Percentiles rank a stretch among this genome's conserved stretches.
These are phyloP conservation scores for Myocastor coypus DNA, from an alignment of 2,113 vertebrate species.

Conservation along the genomic window DNA sequence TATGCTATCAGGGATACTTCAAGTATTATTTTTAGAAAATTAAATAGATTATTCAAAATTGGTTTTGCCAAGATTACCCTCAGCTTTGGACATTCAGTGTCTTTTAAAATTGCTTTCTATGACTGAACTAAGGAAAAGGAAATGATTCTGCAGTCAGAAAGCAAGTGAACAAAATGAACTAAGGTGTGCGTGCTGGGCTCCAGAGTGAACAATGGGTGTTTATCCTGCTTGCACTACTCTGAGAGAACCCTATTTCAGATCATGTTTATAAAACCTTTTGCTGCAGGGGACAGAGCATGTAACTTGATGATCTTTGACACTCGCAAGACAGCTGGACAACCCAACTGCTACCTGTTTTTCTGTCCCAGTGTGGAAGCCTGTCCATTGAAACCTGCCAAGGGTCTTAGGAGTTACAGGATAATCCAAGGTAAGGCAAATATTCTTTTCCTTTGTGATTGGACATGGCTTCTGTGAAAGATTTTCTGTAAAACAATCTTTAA, in stretches of 20 bases:
- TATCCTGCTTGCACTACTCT: background rate
- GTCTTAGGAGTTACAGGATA: slow-evolving; percentile 84
- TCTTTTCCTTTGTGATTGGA: background rate
- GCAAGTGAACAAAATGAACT: background rate
- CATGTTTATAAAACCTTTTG: slow-evolving; percentile 36
- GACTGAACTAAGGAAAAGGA: slow-evolving; percentile 50
- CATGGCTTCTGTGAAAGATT: background rate
- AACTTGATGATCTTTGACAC: slow-evolving; percentile 86
- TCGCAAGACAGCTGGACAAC: slow-evolving; percentile 68
- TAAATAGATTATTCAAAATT: background rate
- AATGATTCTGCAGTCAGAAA: background rate
- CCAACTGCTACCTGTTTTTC: slow-evolving; percentile 89
- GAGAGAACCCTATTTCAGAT: slow-evolving; percentile 8
- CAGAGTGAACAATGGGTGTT: background rate
- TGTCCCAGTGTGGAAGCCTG: slow-evolving; percentile 86
- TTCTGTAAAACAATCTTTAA: background rate
- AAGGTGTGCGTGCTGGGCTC: background rate
- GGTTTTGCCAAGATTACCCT: background rate
- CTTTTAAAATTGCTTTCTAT: slow-evolving; percentile 1
- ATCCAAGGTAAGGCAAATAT: slow-evolving; percentile 81
- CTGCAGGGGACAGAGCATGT: slow-evolving; percentile 85
- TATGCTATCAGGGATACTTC: background rate
- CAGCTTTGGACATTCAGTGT: background rate
- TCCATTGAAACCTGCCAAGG: slow-evolving; percentile 77
- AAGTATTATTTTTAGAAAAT: slow-evolving; percentile 24